phyloP scores from a whole-genome alignment of 2,113 vertebrate genomes.

The Dasyornis broadbenti region DNA sequence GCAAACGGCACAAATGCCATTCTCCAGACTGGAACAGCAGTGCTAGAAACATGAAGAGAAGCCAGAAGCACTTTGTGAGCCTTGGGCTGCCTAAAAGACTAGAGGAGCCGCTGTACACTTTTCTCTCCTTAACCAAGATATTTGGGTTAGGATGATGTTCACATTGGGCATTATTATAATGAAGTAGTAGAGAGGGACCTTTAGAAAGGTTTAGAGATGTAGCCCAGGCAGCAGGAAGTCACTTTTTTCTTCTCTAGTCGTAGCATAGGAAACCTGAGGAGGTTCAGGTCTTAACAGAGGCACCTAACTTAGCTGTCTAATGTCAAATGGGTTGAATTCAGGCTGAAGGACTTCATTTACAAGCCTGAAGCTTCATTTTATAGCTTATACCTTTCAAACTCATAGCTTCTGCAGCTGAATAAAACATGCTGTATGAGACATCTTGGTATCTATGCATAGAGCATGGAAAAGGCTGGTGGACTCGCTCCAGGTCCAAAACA shows the following conservation, averaged over 20 bases:
- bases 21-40: not conserved
- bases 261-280: not conserved
- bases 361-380: not conserved
- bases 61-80: not conserved
- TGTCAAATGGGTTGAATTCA: not conserved
- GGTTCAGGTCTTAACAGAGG: not conserved
- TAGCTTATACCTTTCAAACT: not conserved
- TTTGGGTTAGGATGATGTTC: not conserved
- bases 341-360: not conserved
- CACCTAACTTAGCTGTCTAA: not conserved
- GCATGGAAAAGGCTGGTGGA: not conserved
- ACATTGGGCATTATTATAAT: not conserved
- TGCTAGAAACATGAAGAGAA: not conserved
- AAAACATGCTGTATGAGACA: not conserved
- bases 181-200: not conserved
- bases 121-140: not conserved
- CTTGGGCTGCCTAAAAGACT: not conserved
- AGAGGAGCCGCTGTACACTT: not conserved
- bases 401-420: not conserved
- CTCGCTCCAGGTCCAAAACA: not conserved
- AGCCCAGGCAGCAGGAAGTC: not conserved
- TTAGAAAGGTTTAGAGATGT: not conserved
- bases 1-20: fast-evolving
- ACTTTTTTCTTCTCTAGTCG: not conserved
- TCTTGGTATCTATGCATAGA: not conserved